Evolutionary conservation across 2,113 vertebrate genomes (phyloP), one percentile per base, ranked within the genome.

Genomic region (Perca flavescens): DNA sequence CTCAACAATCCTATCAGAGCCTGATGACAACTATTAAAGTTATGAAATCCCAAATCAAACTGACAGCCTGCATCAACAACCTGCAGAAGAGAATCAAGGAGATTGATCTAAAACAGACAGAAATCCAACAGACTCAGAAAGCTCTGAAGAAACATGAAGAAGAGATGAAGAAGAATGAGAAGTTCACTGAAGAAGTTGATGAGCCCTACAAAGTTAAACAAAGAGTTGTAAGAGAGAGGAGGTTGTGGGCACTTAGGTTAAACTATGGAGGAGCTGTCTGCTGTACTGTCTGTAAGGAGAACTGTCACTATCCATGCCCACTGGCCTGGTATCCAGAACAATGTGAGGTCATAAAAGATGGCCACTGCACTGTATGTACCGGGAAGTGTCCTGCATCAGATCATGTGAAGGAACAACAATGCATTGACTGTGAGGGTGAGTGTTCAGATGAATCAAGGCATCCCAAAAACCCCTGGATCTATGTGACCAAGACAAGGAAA

Each of bases 401-500:
- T 34, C 86, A 88, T 11, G 82, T 79, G 47, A 88, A 85, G 76
- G 79, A 85, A 36, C 1, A 36, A 36, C 34, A 36, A 36, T 36
- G 34, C 34, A 36, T 6, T 36, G 34, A 6, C 5, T 36, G 34
- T 36, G 34, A 36, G 34, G 34, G 34, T 36, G 6, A 36, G 6
- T 36, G 34, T 36, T 36, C 34, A 36, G 34, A 36, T 36, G 34
- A 36, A 36, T 36, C 34, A 36, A 36, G 6, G 6, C 34, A 36
- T 36, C 5, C 6, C 34, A 36, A 36, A 36, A 36, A 0, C 14
- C 10, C 57, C 0, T 49, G 49, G 79, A 85, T 1, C 2, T 88
- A 73, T 53, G 83, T 76, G 25, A 53, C 6, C 31, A 79, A 79
- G 61, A 77, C 56, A 13, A 71, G 12, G 6, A 70, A 22, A 34